Evolutionary conservation across 1,140 invertebrate genomes (phyloP).

Genomic region (Arctopsyche grandis): DNA sequence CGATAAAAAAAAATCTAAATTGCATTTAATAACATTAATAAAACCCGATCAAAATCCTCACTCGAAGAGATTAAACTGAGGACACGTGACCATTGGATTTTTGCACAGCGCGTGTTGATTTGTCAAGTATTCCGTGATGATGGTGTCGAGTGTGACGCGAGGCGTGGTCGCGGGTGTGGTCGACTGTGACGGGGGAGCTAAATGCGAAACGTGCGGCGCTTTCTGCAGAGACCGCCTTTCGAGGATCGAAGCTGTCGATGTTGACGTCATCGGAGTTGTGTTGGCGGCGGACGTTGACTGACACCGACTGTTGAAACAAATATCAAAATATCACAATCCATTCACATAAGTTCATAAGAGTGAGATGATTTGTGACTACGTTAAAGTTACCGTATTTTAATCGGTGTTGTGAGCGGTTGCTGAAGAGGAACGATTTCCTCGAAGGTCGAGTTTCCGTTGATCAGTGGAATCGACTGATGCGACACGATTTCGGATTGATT

Average conservation of each 20-base stretch:
- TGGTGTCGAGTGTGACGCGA: conserved; percentile 84
- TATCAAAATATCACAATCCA: background rate
- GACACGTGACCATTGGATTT: conserved; percentile 91
- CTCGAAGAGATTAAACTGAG: conserved; percentile 89
- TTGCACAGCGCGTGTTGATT: conserved; percentile 96
- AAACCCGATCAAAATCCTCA: conserved; percentile 61
- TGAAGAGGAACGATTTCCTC: background rate
- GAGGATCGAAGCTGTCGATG: conserved; percentile 56
- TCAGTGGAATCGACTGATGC: background rate
- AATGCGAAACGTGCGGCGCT: conserved; percentile 60
- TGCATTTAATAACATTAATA: conserved; percentile 34
- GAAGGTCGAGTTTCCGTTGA: background rate
- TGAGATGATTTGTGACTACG: background rate
- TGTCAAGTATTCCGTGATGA: conserved; percentile 94
- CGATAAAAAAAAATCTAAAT: background rate
- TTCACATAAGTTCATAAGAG: background rate
- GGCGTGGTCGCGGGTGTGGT: conserved; percentile 57
- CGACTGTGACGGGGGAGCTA: conserved; percentile 52
- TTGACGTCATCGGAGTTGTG: conserved; percentile 33
- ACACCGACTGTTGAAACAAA: conserved; percentile 39
- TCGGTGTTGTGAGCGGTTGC: conserved; percentile 20
- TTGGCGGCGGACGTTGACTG: conserved; percentile 30
- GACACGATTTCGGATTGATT: background rate
- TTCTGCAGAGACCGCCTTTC: conserved; percentile 73
- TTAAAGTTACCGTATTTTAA: conserved; percentile 30